Percentiles rank a stretch among this genome's conserved stretches.
Conservation (phyloP, 1,140 invertebrate species). For the Cherax destructor region DNA sequence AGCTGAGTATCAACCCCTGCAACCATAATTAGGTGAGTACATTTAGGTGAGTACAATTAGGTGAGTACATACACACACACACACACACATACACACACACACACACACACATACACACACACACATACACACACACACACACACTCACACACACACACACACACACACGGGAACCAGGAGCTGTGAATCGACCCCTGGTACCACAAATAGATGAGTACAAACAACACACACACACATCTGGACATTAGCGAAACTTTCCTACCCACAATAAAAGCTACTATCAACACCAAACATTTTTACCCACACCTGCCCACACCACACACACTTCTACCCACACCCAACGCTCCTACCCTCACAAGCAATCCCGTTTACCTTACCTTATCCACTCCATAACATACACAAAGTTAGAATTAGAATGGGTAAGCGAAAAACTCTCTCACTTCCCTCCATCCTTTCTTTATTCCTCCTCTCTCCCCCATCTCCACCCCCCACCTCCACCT, state of each 20-base stretch:
- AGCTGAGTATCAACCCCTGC: no score
- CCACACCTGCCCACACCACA: neutral
- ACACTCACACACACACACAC: neutral
- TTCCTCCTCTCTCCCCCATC: neutral
- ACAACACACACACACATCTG: neutral
- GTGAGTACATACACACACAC: neutral
- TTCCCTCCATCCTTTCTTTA: neutral
- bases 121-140: neutral
- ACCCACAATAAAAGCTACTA: neutral
- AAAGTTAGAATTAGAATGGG: no score
- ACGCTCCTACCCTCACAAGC: neutral
- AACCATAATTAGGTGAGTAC: no score
- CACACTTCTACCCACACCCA: neutral
- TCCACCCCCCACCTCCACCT: neutral
- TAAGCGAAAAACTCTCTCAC: neutral
- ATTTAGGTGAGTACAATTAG: no score
- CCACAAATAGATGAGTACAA: neutral
- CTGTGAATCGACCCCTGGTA: no score
- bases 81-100: neutral
- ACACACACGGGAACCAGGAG: neutral
- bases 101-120: neutral
- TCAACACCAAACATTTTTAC: neutral
- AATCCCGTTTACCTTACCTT: no score
- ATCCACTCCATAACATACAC: no score
- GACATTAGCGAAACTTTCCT: neutral